Evolutionary conservation across 2,113 vertebrate genomes (phyloP), one percentile per base, ranked within the genome.

Genomic region (Ascaphus truei): DNA sequence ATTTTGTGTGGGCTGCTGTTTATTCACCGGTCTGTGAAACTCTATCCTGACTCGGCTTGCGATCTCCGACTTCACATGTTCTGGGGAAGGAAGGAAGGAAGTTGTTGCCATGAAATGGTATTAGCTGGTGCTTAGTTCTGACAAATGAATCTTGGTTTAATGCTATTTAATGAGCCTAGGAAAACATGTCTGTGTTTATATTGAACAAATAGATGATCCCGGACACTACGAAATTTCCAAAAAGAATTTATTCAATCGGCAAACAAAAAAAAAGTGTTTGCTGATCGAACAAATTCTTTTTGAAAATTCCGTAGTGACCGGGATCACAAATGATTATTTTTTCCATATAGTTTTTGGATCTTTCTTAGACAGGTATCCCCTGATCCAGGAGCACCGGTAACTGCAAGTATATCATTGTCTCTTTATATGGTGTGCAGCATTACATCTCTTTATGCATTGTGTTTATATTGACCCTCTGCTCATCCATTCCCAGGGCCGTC

Each of bases 81-180:
- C 18, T 1, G 43, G 41, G 23, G 65, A 43, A 68, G 65, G 53
- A 58, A 58, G 55, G 55, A 68, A 68, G 65, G 53, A 68, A 58
- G 53, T 68, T 31, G 9, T 41, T 47, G 22, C 52, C 52, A 48
- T 59, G 55, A 29, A 47, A 60, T 45, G 43, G 53, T 53, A 59
- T 50, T 13, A 47, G 29, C 64, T 34, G 39, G 13, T 18, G 36
- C 33, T 53, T 29, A 18, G 45, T 56, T 16, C 9, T 5, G 36
- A n/a, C 4, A 29, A n/a, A 56, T 50, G 7, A 59, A 27, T 50
- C 6, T 10, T 30, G 20, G 41, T 13, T 58, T 48, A 27, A 56
- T 57, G 25, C 43, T 30, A 30, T 25, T 45, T 48, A 57, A 68
- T 59, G 30, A 59, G 22, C 48, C 10, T 15, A 39, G 55, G 20